These are phyloP conservation scores for Crambe crambe DNA, from an alignment of 37 sponge, comb jelly and placozoan genomes.

Conservation along the genomic window DNA sequence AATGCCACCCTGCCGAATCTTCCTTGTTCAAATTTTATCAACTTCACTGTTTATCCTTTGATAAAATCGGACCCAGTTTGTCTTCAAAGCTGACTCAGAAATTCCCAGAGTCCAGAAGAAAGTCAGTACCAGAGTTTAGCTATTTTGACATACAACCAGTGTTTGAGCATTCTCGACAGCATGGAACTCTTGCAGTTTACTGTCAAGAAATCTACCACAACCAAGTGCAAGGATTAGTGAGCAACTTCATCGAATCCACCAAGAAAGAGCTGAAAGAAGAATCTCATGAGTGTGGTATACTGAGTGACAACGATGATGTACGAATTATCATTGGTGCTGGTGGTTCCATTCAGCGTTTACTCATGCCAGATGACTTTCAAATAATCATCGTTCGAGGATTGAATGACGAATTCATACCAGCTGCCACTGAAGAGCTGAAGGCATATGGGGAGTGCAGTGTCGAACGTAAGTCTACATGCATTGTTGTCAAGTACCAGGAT, in stretches of 20 bases:
- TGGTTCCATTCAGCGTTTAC: conserved; percentile 40
- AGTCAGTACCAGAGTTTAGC: not conserved
- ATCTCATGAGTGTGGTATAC: conserved; percentile 27
- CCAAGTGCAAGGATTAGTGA: not conserved
- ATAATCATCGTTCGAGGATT: conserved; percentile 32
- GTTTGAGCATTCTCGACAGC: not conserved
- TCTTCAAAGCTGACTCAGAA: not conserved
- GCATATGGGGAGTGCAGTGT: conserved; percentile 18
- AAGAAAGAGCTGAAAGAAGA: conserved; percentile 10
- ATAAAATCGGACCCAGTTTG: not conserved
- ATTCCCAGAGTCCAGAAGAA: not conserved
- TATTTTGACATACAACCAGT: conserved; percentile 3
- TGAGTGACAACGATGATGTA: conserved; percentile 29
- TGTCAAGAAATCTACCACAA: conserved; percentile 6
- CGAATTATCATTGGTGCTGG: conserved; percentile 48
- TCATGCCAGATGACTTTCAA: conserved; percentile 60
- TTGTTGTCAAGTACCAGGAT: conserved; percentile 32
- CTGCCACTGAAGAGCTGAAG: not conserved
- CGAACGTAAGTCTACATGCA: not conserved
- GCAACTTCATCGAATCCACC: not conserved
- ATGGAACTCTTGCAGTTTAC: conserved; percentile 20
- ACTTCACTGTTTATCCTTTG: conserved; percentile 22
- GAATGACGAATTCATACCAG: not conserved
- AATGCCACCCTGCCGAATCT: conserved; percentile 22
- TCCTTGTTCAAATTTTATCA: not conserved